Evolutionary conservation across 2,888 invertebrate species (phyloP).

Genomic region (Amphipyra berbera): DNA sequence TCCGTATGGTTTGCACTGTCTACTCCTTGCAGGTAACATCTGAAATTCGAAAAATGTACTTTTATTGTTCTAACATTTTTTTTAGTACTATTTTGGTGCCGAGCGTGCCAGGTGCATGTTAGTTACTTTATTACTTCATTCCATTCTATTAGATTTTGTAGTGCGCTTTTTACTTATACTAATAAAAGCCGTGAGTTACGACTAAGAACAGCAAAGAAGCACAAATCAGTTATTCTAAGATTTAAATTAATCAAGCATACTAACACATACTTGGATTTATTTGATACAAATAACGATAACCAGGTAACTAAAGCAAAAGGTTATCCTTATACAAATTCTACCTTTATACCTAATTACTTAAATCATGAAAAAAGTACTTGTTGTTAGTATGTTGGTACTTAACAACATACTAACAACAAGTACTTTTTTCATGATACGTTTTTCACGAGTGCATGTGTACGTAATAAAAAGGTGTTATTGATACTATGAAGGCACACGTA

Average conservation of each 20-base stretch:
- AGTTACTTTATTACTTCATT: slow-evolving; percentile 43
- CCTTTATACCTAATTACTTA: no score
- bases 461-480: background rate
- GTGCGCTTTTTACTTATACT: slow-evolving; percentile 29
- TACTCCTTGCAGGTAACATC: slow-evolving; percentile 89
- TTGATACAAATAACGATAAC: slow-evolving; percentile 4
- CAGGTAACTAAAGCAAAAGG: background rate
- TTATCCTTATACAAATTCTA: background rate
- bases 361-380: background rate
- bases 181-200: slow-evolving; percentile 44
- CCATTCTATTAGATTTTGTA: slow-evolving; percentile 23
- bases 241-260: slow-evolving; percentile 14
- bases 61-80: slow-evolving; percentile 42
- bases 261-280: slow-evolving; percentile 1
- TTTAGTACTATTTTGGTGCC: slow-evolving; percentile 30
- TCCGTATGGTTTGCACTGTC: slow-evolving; percentile 87
- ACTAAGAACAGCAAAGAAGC: slow-evolving; percentile 51
- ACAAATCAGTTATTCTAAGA: slow-evolving; percentile 16
- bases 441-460: background rate
- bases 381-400: background rate
- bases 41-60: slow-evolving; percentile 76
- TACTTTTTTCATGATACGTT: background rate
- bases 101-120: slow-evolving; percentile 56
- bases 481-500: background rate
- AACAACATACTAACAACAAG: background rate